Evolutionary conservation across 2,113 vertebrate species (phyloP).

Genomic region (Pelusios castaneus): DNA sequence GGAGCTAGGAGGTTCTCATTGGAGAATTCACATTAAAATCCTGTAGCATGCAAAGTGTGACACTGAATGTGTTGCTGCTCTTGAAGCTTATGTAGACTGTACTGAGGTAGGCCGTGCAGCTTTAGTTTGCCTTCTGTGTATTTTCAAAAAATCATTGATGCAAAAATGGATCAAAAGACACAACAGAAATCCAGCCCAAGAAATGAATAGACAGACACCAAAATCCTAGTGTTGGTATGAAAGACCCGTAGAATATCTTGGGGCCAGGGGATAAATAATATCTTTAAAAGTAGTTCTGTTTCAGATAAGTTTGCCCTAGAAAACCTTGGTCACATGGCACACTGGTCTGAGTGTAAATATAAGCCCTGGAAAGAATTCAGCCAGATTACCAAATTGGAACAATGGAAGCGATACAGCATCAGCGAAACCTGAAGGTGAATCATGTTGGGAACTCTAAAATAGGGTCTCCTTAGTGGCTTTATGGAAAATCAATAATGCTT

Average conservation of each 20-base stretch:
- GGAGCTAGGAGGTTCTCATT: neutral
- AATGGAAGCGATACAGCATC: neutral
- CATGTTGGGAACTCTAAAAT: neutral
- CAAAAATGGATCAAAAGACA: neutral
- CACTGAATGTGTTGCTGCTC: neutral
- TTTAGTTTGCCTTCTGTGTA: neutral
- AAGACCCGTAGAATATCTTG: neutral
- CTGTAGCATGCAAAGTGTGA: neutral
- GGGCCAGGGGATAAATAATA: neutral
- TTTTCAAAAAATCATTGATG: neutral
- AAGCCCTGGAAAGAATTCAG: too few relatives aligned
- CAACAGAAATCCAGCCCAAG: neutral
- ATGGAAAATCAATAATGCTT: conserved; percentile 67
- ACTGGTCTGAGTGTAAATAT: too few relatives aligned
- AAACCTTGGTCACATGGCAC: neutral
- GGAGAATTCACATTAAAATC: neutral
- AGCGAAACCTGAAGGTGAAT: conserved; percentile 5
- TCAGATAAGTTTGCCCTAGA: neutral
- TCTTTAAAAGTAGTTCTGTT: neutral
- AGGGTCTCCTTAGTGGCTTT: conserved; percentile 45
- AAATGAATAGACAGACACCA: neutral
- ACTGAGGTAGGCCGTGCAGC: neutral
- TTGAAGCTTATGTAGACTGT: neutral
- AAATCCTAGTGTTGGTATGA: neutral
- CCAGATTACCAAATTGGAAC: neutral